These are phyloP conservation scores for Chiloscyllium punctatum DNA, from an alignment of 2,797 vertebrate species.

Conservation along the genomic window DNA sequence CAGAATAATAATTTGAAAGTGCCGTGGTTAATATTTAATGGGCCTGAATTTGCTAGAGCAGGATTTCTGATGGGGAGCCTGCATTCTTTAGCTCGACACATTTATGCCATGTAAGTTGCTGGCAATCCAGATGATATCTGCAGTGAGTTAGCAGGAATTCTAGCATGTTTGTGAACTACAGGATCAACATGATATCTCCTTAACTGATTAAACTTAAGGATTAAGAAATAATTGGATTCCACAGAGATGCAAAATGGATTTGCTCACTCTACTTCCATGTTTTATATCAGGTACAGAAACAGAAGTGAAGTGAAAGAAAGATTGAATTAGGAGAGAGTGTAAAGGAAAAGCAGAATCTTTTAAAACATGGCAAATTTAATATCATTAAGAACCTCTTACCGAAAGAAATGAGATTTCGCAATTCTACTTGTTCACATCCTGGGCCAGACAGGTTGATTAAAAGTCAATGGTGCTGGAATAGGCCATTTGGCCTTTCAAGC, in stretches of 20 bases:
- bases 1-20: not conserved
- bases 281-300: not conserved
- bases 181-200: not conserved
- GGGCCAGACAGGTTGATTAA: not conserved
- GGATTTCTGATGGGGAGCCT: not conserved
- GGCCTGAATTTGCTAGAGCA: not conserved
- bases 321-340: not conserved
- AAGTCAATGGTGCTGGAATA: not conserved
- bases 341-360: not conserved
- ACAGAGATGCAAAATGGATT: not conserved
- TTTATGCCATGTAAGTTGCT: not conserved
- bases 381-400: not conserved
- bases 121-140: not conserved
- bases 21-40: not conserved
- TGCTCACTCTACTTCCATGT: not conserved
- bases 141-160: not conserved
- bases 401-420: not conserved
- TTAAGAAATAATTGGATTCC: not conserved
- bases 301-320: not conserved
- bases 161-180: not conserved
- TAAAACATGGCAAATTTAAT: not conserved
- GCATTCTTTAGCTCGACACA: not conserved
- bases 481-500: too few species aligned
- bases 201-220: not conserved
- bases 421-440: not conserved